Conservation (phyloP, 2,888 invertebrate species). For the Prenolepis imparis region DNA sequence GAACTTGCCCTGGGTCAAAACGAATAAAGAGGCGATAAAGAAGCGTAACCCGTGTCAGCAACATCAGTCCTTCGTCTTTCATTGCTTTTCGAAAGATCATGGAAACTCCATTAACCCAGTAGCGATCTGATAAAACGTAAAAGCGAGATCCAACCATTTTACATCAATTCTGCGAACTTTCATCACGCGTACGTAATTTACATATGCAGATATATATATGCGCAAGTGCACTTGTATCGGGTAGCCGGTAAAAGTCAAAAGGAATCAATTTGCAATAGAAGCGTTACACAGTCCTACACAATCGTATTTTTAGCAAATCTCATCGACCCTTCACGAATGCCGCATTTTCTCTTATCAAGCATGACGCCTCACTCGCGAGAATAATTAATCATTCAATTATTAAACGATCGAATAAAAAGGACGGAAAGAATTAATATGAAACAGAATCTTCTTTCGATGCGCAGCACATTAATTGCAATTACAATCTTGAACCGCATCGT, state of each 20-base stretch:
- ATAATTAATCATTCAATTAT: constrained; percentile 43
- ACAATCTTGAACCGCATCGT: constrained; percentile 15
- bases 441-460: neutral
- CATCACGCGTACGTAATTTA: constrained; percentile 46
- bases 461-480: constrained; percentile 40
- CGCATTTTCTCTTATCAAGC: neutral
- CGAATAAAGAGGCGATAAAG: constrained; percentile 75
- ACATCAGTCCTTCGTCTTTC: constrained; percentile 73
- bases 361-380: neutral
- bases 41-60: constrained; percentile 75
- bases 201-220: constrained; percentile 34
- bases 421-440: neutral
- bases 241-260: neutral
- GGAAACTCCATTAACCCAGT: constrained; percentile 73
- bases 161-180: constrained; percentile 54
- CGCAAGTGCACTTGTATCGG: constrained; percentile 27
- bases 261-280: constrained; percentile 40
- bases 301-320: constrained; percentile 48
- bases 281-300: neutral
- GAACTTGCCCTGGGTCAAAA: constrained; percentile 73
- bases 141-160: constrained; percentile 58
- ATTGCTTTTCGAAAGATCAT: constrained; percentile 71
- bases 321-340: constrained; percentile 34
- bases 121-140: constrained; percentile 55
- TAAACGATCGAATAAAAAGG: neutral